These are phyloP conservation scores for Alviniconcha marisindica DNA, from an alignment of 1,140 invertebrate genomes.

Conservation along the genomic window DNA sequence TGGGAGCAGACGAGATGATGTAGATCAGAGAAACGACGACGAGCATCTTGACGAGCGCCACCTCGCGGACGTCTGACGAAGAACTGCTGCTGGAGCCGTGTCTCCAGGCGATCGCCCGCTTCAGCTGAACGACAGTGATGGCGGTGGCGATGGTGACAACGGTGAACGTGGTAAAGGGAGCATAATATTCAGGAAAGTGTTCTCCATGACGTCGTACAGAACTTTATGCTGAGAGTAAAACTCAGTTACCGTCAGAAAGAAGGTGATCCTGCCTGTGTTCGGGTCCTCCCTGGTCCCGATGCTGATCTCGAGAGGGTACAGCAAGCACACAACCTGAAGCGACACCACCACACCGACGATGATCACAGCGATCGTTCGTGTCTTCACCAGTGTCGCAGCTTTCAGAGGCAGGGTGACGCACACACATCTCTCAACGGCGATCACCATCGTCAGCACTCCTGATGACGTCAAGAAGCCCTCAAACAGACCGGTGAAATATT, in stretches of 20 bases:
- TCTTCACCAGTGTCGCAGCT: neutral
- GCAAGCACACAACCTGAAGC: neutral
- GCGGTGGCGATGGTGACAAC: constrained; percentile 1
- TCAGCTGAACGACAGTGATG: constrained; percentile 27
- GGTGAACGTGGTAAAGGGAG: neutral
- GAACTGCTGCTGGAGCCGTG: neutral
- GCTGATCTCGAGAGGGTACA: neutral
- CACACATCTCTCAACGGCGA: constrained; percentile 16
- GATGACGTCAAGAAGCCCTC: constrained; percentile 2
- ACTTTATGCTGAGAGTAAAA: neutral
- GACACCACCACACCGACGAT: neutral
- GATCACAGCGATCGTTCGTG: neutral
- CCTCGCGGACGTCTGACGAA: neutral
- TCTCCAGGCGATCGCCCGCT: neutral
- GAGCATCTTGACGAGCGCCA: constrained; percentile 17
- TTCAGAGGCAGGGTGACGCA: constrained; percentile 22
- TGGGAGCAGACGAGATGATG: constrained; percentile 8
- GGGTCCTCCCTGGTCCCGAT: neutral
- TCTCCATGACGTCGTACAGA: neutral
- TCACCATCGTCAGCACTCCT: constrained; percentile 12
- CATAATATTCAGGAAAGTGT: neutral
- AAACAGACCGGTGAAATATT: constrained; percentile 5
- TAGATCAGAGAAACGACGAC: constrained; percentile 23
- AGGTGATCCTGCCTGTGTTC: neutral
- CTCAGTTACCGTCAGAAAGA: neutral